Evolutionary conservation across 2,888 invertebrate species (phyloP).

Genomic region (Orchesellides sinensis): DNA sequence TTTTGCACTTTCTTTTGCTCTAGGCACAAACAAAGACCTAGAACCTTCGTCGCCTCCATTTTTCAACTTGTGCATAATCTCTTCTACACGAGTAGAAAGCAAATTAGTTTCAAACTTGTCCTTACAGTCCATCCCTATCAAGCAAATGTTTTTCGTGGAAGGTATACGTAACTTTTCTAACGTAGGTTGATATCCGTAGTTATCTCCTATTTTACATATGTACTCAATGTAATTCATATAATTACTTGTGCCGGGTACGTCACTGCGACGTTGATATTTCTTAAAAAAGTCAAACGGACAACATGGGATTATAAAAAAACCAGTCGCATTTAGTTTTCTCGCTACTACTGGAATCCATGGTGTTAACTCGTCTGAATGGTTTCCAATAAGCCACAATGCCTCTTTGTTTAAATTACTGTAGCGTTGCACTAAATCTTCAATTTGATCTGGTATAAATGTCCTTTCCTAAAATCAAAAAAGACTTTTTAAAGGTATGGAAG

Average conservation of each 20-base stretch:
- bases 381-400: conserved; percentile 95
- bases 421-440: conserved; percentile 30
- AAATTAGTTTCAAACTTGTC: conserved; percentile 23
- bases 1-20: conserved; percentile 70
- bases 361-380: conserved; percentile 99
- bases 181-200: conserved; percentile 87
- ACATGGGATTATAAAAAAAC: conserved; percentile 95
- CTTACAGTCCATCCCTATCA: conserved; percentile 64
- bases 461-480: conserved; percentile 39
- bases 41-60: conserved; percentile 11
- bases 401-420: neutral
- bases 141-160: conserved; percentile 85
- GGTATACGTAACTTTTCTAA: conserved; percentile 95
- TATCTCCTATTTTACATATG: conserved; percentile 80
- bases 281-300: conserved; percentile 86
- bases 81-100: neutral
- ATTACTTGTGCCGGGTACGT: conserved; percentile 80
- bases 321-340: conserved; percentile 85
- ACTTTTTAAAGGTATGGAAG: neutral
- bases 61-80: conserved; percentile 26
- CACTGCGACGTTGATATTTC: conserved; percentile 80
- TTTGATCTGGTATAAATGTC: conserved; percentile 37
- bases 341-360: conserved; percentile 98
- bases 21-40: conserved; percentile 33
- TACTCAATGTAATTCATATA: conserved; percentile 81